Evolutionary conservation across 2,113 vertebrate species (phyloP), one percentile per base, ranked within the genome.

Genomic region (Takifugu flavidus): DNA sequence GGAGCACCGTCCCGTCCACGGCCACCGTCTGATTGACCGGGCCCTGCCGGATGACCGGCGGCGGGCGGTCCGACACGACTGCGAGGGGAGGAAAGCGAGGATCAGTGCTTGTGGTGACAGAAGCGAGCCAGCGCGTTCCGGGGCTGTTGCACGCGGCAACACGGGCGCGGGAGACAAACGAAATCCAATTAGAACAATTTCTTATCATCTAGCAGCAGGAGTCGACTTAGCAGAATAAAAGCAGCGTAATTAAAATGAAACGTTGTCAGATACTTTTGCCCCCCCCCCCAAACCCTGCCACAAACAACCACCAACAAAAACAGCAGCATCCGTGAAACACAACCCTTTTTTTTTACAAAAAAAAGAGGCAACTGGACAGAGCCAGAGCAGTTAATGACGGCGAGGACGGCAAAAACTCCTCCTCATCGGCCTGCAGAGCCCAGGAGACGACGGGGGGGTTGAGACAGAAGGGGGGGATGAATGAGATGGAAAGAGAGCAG

Each of bases 31-130:
- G 97, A 82, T 99, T 99, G 82, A 92, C 90, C 3, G 97, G 96
- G 52, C 96, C 97, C 72, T 98, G 96, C 2, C 93, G 93, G 82
- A 98, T 95, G 55, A 99, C 92, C 1, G 97, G 97, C 5, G 97
- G 97, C 49, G 96, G 97, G 45, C 96, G 93, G 79, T 99, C 97
- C 20, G 95, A 96, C 77, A 99, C 94, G 53, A 97, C 97, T 99
- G 90, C 49, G 77, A 25, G 77, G 64, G 58, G 46, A 69, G 54
- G 2, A 56, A 52, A 74, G 50, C 6, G 29, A 56, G 52, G 46
- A 60, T 75, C 64, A 68, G 26, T 49, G n/a, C 6, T 49, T 49
- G 20, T 49, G 1, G 5, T 4, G 14, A 20, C 31, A 53, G 67
- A 62, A 43, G 28, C 57, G 57, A 15, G 63, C 47, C 59, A 39